Evolutionary conservation across 2,888 invertebrate genomes (phyloP), one percentile per base, ranked within the genome.

Genomic region (Arenicola marina): DNA sequence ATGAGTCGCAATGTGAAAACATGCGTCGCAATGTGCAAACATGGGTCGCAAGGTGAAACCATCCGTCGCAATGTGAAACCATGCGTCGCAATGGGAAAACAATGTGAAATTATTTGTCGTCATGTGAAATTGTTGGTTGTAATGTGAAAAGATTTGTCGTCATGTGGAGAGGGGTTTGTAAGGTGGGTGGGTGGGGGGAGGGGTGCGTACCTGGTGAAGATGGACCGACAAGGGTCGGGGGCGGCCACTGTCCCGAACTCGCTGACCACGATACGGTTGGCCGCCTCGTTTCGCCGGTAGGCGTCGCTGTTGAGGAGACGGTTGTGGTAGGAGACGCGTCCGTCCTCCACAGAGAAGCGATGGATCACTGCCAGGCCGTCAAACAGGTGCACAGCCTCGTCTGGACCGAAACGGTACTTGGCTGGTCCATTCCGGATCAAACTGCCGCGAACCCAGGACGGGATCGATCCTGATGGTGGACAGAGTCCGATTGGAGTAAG

Each of bases 221-320:
- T 73, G 76, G 77, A 76, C 80, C 84, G 61, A 75, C 88, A 88
- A 0, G 92, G 93, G 83, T 94, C 93, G 0, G 92, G 90, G 1
- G 89, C 88, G 1, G 89, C 87, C 59, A 86, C 86, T 0, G 92
- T 92, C 0, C 92, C 95, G 78, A 94, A 95, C 78, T 93, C 93
- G 0, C 91, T 89, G 2, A 91, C 87, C 1, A 95, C 91, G 66
- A 95, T 92, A 61, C 76, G 59, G 33, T 76, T 76, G 0, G 93
- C 93, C 0, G 88, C 87, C 59, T 87, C 88, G 67, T 87, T 86
- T 0, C 91, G 91, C 69, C 88, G 76, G 75, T 84, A 86, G 0
- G 91, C 88, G 63, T 90, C 88, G 1, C 91, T 89, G 72, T 88
- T 87, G 0, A 94, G 84, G 75, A 91, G 92, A 56, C 68, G 58